Base-by-base conservation (phyloP, 2,797 vertebrate genomes). In the Hydrophis major region DNA sequence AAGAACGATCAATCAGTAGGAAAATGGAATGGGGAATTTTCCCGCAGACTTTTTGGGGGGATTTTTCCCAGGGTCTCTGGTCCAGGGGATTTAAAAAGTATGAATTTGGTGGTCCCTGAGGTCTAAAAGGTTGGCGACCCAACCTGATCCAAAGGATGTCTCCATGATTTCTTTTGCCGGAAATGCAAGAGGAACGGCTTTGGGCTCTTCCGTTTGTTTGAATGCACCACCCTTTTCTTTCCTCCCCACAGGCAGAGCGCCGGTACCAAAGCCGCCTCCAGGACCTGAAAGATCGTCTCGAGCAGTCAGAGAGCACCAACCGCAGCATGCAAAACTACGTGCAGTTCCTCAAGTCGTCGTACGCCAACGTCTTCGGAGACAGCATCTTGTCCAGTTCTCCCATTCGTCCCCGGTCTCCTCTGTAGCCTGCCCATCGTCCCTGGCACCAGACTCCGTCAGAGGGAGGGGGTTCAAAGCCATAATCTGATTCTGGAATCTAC, bases 251-350 rank as follows among this genome's bases (percentile, higher is more conserved):
- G 99, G 97, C 97, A 2, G 98, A 99, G 94, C 97, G 97, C 22
- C 97, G 98, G 0, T 98, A 98, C 59, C 98, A 99, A 93, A 99
- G 98, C 94, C 98, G 97, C 86, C 96, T 99, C 11, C 99, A 99
- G 94, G 99, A 99, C 86, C 90, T 99, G 87, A 99, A 98, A 93
- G 99, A 99, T 89, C 98, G 98, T 0, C 96, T 99, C 96, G 98
- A 99, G 93, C 99, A 99, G 96, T 98, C 98, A 0, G 99, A 99
- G 96, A 98, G 98, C 97, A 99, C 99, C 93, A 99, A 99, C 96
- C 98, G 98, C 87, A 99, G 99, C 97, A 98, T 99, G 96, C 98
- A 99, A 93, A 99, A 98, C 97, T 99, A 99, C 0, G 98, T 99
- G 89, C 98, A 99, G 95, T 99, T 99, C 97, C 99, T 99, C 94